phyloP scores from a whole-genome alignment of 2,113 vertebrate species.

The Oreochromis aureus region DNA sequence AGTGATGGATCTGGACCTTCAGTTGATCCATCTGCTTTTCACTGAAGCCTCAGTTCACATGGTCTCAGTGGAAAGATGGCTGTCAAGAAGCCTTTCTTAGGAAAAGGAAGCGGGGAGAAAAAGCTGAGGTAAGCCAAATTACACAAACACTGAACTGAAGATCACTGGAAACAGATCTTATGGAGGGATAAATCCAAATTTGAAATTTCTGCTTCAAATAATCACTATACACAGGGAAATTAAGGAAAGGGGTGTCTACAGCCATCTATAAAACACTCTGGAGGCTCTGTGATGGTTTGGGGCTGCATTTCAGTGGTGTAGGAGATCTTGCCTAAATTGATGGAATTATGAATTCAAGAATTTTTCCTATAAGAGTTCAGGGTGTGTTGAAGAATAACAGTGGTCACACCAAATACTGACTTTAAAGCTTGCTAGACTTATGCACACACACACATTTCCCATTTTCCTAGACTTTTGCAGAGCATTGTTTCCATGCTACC shows the following conservation, averaged over 20 bases:
- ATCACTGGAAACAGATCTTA: background rate
- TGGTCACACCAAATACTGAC: background rate
- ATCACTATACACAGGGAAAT: background rate
- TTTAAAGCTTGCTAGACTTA: background rate
- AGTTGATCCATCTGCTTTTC: background rate
- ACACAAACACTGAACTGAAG: background rate
- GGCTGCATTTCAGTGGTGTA: background rate
- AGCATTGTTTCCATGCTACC: background rate
- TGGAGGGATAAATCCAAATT: background rate
- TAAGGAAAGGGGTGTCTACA: background rate
- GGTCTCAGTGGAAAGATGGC: background rate
- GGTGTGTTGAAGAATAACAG: background rate
- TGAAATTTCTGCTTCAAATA: rapidly evolving
- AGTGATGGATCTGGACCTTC: background rate
- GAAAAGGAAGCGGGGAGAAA: background rate
- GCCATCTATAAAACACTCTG: background rate
- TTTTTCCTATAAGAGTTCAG: background rate
- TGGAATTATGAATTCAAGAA: background rate
- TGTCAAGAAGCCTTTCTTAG: background rate
- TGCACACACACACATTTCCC: background rate
- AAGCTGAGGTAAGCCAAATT: background rate
- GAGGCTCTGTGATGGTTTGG: background rate
- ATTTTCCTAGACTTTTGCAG: background rate
- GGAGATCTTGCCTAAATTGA: background rate
- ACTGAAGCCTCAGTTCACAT: background rate